phyloP scores from a whole-genome alignment of 2,888 invertebrate species.

The Terebella lapidaria region DNA sequence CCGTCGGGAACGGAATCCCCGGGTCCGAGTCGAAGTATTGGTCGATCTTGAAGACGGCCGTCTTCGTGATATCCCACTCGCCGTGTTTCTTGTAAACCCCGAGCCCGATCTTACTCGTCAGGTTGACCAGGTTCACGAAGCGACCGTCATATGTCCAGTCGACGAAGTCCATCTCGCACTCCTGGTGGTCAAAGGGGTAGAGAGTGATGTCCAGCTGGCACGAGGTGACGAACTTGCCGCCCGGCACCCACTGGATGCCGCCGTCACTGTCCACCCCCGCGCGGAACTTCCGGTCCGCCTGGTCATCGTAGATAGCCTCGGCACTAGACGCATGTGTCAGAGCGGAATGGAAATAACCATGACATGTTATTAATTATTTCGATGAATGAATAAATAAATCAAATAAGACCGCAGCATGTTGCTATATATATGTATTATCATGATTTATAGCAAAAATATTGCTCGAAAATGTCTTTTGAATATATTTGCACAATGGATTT shows the following conservation, averaged over 20 bases:
- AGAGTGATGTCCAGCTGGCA: constrained; percentile 33
- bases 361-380: no score
- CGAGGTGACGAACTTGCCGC: constrained; percentile 30
- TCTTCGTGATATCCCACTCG: constrained; percentile 32
- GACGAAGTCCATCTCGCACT: constrained; percentile 30
- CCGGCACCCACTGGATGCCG: constrained; percentile 32
- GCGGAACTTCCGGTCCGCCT: constrained; percentile 28
- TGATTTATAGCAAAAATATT: no score
- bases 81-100: constrained; percentile 31
- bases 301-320: constrained; percentile 29
- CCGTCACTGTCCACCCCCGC: constrained; percentile 28
- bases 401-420: no score
- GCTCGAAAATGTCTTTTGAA: no score
- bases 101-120: constrained; percentile 11
- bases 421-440: no score
- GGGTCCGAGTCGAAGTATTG: constrained; percentile 27
- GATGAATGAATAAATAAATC: no score
- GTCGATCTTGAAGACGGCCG: constrained; percentile 21
- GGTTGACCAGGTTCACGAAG: constrained; percentile 25
- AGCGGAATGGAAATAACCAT: neutral
- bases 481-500: no score
- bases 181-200: constrained; percentile 33
- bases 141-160: constrained; percentile 33
- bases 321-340: constrained; percentile 24
- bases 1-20: constrained; percentile 29